Evolutionary conservation across 2,113 vertebrate species (phyloP), one percentile per base, ranked within the genome.

Genomic region (Pseudorhombus dupliciocellatus): DNA sequence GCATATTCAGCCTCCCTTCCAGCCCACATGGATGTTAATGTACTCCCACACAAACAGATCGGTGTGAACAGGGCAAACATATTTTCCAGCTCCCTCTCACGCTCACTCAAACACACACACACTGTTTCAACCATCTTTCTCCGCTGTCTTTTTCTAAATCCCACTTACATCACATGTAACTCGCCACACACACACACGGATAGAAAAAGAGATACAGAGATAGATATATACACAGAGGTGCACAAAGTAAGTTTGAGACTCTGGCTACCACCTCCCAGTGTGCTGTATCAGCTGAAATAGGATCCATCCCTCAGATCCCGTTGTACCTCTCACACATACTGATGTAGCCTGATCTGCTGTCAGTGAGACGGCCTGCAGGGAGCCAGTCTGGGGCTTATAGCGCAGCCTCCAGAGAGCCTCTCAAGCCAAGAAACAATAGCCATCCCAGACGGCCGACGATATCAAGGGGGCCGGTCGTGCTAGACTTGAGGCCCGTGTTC

Each of bases 21-120:
- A 88, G 87, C 93, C 93, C 92, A 94, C 92, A 79, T 90, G 85
- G 84, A 94, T 94, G 91, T 92, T 94, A 93, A 93, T 92, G 89
- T 89, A 93, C 93, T 89, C 93, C 93, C 91, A 93, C 92, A 92
- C 91, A 92, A 92, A 93, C 93, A 93, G 90, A 92, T 88, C 90
- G 88, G 90, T 91, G 90, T 90, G 88, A 92, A 91, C 91, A 92
- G 90, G 92, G 82, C 90, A 89, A 91, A 90, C 91, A 92, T 91
- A 92, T 94, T 93, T 82, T 87, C 83, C 82, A 61, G 84, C 71
- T 67, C 73, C 62, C 48, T 56, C 58, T 69, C 62, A 12, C 66
- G 6, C 53, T 21, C 52, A 24, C 61, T 42, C 54, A 40, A 62
- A 21, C 57, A 40, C 42, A 37, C 66, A 60, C 54, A 50, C 66